Evolutionary conservation across 2,888 invertebrate species (phyloP).

Genomic region (Rapana venosa): DNA sequence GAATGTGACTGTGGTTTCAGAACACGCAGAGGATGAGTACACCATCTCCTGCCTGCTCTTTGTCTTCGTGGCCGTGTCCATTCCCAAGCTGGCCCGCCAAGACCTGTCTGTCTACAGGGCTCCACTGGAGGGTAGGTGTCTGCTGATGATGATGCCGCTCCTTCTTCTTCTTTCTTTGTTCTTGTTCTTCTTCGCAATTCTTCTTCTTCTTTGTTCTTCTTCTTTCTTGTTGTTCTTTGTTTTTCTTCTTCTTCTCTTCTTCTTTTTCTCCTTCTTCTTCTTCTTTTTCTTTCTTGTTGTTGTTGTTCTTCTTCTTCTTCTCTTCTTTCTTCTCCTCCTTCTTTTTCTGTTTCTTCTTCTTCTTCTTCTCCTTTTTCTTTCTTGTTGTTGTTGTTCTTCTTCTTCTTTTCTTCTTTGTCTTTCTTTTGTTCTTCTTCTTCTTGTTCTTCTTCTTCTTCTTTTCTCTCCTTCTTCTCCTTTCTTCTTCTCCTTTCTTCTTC

Average conservation of each 20-base stretch:
- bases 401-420: neutral
- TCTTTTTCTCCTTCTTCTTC: neutral
- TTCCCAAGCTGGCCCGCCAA: constrained; percentile 92
- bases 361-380: neutral
- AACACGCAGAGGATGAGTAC: constrained; percentile 90
- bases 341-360: neutral
- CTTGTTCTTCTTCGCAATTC: neutral
- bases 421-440: neutral
- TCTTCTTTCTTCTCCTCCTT: neutral
- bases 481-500: neutral
- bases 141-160: neutral
- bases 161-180: neutral
- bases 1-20: constrained; percentile 64
- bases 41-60: constrained; percentile 94
- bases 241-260: neutral
- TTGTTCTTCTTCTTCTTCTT: neutral
- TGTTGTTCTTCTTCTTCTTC: neutral
- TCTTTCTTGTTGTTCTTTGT: neutral
- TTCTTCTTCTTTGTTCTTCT: constrained; percentile 3
- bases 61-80: constrained; percentile 99
- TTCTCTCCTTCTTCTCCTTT: neutral
- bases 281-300: neutral
- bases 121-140: constrained; percentile 76
- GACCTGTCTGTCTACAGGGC: constrained; percentile 86
- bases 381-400: neutral